Base-by-base conservation (phyloP, 2,888 invertebrate species). In the Formica aserva region DNA sequence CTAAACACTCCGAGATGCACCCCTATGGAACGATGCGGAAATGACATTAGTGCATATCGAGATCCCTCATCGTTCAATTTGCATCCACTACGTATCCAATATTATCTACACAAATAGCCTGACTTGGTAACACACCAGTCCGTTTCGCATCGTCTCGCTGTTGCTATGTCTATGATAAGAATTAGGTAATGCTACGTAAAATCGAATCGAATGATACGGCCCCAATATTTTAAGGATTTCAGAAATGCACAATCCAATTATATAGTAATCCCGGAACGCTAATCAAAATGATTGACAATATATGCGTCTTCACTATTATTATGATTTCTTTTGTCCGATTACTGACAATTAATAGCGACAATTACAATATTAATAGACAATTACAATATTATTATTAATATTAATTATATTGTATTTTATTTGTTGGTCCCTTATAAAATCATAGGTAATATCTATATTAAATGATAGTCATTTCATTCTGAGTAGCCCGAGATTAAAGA, bases 171-270 rank as follows among this genome's bases (percentile, higher is more conserved):
- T 90, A 87, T 71, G 66, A 83, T 87, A 85, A 86, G 84, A 84
- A 91, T 91, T 86, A 48, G 48, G 8, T 48, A 89, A 89, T 88
- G 86, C 89, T 90, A 90, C 82, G 76, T 85, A 69, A 86, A 91
- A 86, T 89, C 82, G 89, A 87, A 81, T 89, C 85, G 86, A 88
- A 84, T 89, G 85, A 84, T 86, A 67, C 71, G 80, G 84, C 81
- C 86, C 86, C 85, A 86, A 87, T 63, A 52, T 86, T 41, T 82
- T 55, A 75, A 22, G 62, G 57, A 71, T 69, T 80, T 72, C 66
- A 84, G 75, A 66, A 60, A 77, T 55, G 78, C 81, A 60, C 48
- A 35, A 32, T 29, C 60, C 60, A 13, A 18, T 41, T 32, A 5
- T 22, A 48, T 48, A 48, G 41, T 52, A 63, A 57, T 78, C 57